A percentile compares a stretch with the other conserved stretches of the same genome.
phyloP scores from a whole-genome alignment of 2,113 vertebrate genomes.

The Natator depressus region DNA sequence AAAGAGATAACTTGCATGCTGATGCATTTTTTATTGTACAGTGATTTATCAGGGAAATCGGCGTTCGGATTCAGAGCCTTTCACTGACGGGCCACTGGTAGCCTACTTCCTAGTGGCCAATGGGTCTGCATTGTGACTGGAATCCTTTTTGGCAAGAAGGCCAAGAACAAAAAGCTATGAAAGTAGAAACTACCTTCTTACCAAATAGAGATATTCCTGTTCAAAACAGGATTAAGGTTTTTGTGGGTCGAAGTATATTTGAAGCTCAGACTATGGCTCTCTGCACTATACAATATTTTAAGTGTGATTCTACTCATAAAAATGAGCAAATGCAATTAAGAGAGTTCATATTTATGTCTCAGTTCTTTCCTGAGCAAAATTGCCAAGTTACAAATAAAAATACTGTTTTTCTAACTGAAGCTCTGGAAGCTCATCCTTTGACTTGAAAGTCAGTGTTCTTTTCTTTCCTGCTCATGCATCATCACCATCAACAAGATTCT shows the following conservation, averaged over 20 bases:
- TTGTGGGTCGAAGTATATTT: background rate
- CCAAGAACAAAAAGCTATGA: background rate
- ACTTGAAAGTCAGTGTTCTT: background rate
- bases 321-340: background rate
- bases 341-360: background rate
- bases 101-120: background rate
- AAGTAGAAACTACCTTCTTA: background rate
- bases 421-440: background rate
- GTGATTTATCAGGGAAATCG: background rate
- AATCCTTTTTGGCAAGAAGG: constrained; percentile 5
- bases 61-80: background rate
- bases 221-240: background rate
- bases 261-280: background rate
- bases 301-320: background rate
- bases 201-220: background rate
- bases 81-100: background rate
- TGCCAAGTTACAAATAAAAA: background rate
- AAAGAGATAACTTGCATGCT: background rate
- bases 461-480: background rate
- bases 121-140: background rate
- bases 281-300: background rate
- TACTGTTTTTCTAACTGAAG: background rate
- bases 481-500: background rate
- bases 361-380: background rate
- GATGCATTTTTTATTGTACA: background rate